phyloP scores from a whole-genome alignment of 2,888 invertebrate genomes.

The Scaptomyza flava region DNA sequence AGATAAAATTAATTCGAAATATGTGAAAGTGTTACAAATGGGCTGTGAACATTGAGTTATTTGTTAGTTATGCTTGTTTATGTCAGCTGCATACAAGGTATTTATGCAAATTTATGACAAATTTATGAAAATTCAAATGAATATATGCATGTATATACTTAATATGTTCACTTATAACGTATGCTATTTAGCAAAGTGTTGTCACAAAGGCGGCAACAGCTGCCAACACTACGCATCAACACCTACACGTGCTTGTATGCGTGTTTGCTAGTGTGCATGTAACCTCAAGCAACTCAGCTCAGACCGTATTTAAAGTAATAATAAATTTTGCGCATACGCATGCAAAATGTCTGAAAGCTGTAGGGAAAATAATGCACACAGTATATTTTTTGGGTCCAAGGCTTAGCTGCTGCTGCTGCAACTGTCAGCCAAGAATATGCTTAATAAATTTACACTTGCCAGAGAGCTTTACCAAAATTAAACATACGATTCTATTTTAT shows the following conservation, averaged over 20 bases:
- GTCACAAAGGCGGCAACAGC: constrained; percentile 73
- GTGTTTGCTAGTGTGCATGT: constrained; percentile 12
- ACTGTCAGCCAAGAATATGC: constrained; percentile 35
- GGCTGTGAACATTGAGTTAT: constrained; percentile 3
- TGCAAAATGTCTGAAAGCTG: constrained; percentile 32
- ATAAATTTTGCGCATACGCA: constrained; percentile 53
- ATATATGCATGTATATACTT: constrained; percentile 4
- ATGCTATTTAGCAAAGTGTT: constrained; percentile 58
- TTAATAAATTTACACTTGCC: constrained; percentile 42
- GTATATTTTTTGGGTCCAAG: constrained; percentile 25
- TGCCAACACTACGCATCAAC: constrained; percentile 76
- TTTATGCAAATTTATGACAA: constrained; percentile 68
- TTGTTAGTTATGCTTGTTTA: constrained; percentile 5
- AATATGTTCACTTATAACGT: constrained; percentile 7
- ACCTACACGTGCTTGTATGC: constrained; percentile 42
- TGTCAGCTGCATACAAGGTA: constrained; percentile 30
- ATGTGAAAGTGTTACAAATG: constrained; percentile 9
- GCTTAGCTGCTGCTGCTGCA: constrained; percentile 10
- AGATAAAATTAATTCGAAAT: not conserved
- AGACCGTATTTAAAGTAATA: constrained; percentile 48
- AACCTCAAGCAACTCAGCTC: constrained; percentile 41
- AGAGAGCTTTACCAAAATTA: constrained; percentile 16
- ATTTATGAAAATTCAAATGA: constrained; percentile 69
- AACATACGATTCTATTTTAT: not conserved
- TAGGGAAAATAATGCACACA: constrained; percentile 15